Conservation (phyloP, 2,888 invertebrate species). For the Yponomeuta evonymella region DNA sequence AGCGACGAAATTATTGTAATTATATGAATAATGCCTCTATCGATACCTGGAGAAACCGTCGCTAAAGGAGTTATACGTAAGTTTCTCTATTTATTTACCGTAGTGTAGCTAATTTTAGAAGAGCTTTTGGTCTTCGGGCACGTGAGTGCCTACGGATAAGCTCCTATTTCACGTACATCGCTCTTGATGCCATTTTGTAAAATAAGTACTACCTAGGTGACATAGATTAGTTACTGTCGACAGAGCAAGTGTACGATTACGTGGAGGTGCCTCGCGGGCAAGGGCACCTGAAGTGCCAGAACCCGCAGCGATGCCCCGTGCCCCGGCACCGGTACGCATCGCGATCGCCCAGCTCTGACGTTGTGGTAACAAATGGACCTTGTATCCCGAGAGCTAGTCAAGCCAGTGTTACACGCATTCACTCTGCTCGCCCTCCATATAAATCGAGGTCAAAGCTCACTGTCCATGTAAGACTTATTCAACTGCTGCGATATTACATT, state of each 20-base stretch:
- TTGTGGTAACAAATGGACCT: neutral
- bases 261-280: neutral
- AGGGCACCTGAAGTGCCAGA: neutral
- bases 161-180: no score
- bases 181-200: no score
- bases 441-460: no score
- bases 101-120: no score
- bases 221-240: neutral
- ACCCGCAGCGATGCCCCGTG: neutral
- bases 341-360: neutral
- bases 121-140: no score
- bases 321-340: neutral
- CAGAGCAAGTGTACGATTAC: slow-evolving; percentile 2
- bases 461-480: no score
- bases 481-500: no score
- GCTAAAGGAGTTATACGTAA: neutral
- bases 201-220: neutral
- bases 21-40: neutral
- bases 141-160: no score
- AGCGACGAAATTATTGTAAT: neutral
- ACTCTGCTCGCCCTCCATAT: no score
- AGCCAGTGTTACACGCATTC: no score
- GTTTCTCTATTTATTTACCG: neutral
- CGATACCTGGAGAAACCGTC: neutral
- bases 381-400: no score